Evolutionary conservation across 2,888 invertebrate species (phyloP), one percentile per base, ranked within the genome.

Genomic region (Cepaea hortensis): DNA sequence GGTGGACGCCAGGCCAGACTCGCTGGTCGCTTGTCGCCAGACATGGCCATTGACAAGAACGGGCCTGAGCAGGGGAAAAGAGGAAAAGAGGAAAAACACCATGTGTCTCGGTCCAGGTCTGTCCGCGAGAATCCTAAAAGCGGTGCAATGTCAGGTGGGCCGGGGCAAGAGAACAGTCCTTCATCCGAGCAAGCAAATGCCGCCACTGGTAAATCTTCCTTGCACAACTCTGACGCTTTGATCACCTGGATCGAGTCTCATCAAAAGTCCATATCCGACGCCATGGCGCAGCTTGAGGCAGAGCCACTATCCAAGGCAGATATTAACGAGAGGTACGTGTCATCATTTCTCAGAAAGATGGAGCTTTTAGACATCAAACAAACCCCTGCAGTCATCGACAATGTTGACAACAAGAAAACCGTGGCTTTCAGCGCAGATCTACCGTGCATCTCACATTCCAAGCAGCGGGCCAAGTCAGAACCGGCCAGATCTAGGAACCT

Each of bases 91-190:
- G 61, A 61, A 2, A 79, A 79, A 23, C 13, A 20, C 6, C 77
- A 48, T 48, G 23, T 79, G 0, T 79, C 77, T n/a, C 77, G 77
- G n/a, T 79, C 77, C 4, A 79, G n/a, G 23, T 79, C 77, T n/a
- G 18, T 79, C 4, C 50, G 77, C 4, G 61, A 79, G 61, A 61
- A 61, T n/a, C 61, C 77, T 0, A n/a, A 79, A 4, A 23, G n/a
- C 0, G n/a, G 6, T 6, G n/a, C 35, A 7, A 7, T n/a, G 7
- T 15, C 7, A 7, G 6, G 70, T 7, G n/a, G n/a, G 1, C 73
- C 23, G 35, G 73, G 13, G 23, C 11, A 23, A 73, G 4, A 11
- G 13, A 3, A 11, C 23, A n/a, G 23, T n/a, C 11, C 23, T 9
- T 23, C 11, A 2, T 3, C n/a, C 3, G 77, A 55, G 7, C 20